phyloP scores from a whole-genome alignment of 30 jellyfish, hydroid and myxozoan species.

The Aurelia coerulea region DNA sequence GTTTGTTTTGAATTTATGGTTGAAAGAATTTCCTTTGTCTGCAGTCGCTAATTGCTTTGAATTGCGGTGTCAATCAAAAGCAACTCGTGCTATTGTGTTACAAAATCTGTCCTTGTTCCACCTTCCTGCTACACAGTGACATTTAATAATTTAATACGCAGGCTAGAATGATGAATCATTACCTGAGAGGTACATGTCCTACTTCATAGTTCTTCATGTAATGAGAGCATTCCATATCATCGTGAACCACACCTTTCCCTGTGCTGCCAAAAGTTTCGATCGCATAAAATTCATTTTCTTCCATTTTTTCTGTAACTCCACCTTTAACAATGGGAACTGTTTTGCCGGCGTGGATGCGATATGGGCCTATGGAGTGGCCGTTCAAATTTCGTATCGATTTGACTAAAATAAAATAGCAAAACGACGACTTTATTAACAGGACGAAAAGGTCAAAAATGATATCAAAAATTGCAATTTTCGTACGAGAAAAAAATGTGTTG shows the following conservation, averaged over 20 bases:
- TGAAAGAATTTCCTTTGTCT: too few relatives aligned
- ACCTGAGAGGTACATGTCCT: constrained; percentile 97
- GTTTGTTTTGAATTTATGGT: too few relatives aligned
- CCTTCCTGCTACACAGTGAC: too few relatives aligned
- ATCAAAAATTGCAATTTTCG: neutral
- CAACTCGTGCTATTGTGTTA: too few relatives aligned
- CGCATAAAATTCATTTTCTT: constrained; percentile 97
- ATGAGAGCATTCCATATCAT: constrained; percentile 98
- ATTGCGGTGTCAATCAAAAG: too few relatives aligned
- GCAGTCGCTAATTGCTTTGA: too few relatives aligned
- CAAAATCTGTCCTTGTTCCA: too few relatives aligned
- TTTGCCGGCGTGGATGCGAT: constrained; percentile 97
- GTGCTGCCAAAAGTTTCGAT: constrained; percentile 99
- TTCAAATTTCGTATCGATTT: constrained; percentile 91
- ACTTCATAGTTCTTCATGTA: constrained; percentile 97
- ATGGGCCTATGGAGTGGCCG: constrained; percentile 98
- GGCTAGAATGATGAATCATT: neutral
- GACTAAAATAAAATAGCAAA: constrained; percentile 45
- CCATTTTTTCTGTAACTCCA: constrained; percentile 98
- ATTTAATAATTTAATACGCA: too few relatives aligned
- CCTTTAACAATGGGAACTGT: constrained; percentile 99
- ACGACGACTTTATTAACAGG: neutral
- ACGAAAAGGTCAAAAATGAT: neutral
- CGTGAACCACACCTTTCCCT: constrained; percentile 99
- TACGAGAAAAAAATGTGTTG: too few relatives aligned